These are phyloP conservation scores for Gymnoscopelus braueri DNA, from an alignment of 2,797 vertebrate species.

Conservation along the genomic window DNA sequence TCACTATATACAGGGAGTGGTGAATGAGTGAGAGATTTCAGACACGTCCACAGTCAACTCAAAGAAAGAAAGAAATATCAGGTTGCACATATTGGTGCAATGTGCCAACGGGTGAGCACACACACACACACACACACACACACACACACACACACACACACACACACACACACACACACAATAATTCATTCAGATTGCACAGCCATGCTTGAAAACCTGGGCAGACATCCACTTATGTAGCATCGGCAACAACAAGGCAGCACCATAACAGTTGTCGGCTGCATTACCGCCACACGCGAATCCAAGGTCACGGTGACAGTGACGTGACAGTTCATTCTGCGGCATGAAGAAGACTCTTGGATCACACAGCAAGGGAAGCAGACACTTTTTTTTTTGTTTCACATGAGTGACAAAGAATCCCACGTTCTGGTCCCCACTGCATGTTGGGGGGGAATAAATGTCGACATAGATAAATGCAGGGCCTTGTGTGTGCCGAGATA, in stretches of 20 bases:
- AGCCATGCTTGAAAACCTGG: too few relatives aligned
- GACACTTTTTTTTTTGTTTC: slow-evolving; percentile 41
- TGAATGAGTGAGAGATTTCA: not conserved
- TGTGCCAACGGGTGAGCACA: slow-evolving; percentile 6
- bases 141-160: not conserved
- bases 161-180: too few relatives aligned
- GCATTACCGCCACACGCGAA: slow-evolving; percentile 19
- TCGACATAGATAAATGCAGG: slow-evolving; percentile 46
- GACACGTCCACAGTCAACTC: not conserved
- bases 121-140: slow-evolving; percentile 4
- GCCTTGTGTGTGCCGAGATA: slow-evolving; percentile 31
- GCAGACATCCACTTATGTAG: too few relatives aligned
- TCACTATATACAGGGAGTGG: too few relatives aligned
- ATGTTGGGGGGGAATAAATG: slow-evolving; percentile 18
- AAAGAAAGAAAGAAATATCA: not conserved
- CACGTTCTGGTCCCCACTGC: slow-evolving; percentile 46
- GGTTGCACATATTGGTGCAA: not conserved
- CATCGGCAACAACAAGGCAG: slow-evolving; percentile 1
- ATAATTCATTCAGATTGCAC: too few relatives aligned
- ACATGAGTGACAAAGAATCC: slow-evolving; percentile 40
- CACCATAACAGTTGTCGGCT: not conserved
- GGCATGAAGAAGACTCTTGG: slow-evolving; percentile 21
- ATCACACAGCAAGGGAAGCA: slow-evolving; percentile 27
- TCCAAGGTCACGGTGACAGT: slow-evolving; percentile 54
- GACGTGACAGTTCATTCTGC: slow-evolving; percentile 30